Evolutionary conservation across 92 coral and sea anemone species (phyloP).

Genomic region (Heliopora coerulea): DNA sequence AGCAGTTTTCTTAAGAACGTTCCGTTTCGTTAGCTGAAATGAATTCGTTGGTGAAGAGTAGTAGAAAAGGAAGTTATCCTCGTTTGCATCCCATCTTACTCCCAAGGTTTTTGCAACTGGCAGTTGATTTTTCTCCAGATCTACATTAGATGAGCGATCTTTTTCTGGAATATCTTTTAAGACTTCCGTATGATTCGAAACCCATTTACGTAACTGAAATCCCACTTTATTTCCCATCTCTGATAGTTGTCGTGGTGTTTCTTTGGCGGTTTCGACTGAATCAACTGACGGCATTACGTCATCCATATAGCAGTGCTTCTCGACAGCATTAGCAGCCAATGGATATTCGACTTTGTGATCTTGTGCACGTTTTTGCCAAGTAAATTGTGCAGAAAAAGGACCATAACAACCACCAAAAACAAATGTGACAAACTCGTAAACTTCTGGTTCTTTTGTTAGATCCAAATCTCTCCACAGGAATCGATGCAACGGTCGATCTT

Average conservation of each 20-base stretch:
- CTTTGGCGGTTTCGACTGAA: neutral
- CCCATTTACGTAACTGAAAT: conserved; percentile 36
- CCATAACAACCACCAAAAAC: conserved; percentile 69
- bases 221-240: conserved; percentile 9
- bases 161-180: conserved; percentile 26
- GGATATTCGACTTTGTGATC: conserved; percentile 47
- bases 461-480: conserved; percentile 54
- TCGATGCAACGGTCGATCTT: conserved; percentile 50
- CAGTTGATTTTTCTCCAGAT: conserved; percentile 30
- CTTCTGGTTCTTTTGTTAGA: conserved; percentile 46
- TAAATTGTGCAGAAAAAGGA: conserved; percentile 52
- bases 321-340: conserved; percentile 49
- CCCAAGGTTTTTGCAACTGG: conserved; percentile 12
- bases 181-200: conserved; percentile 41
- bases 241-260: conserved; percentile 24
- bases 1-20: conserved; percentile 28
- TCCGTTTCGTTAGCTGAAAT: neutral
- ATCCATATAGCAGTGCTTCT: conserved; percentile 39
- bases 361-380: conserved; percentile 50
- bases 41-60: neutral
- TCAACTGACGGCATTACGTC: conserved; percentile 48
- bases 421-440: conserved; percentile 51
- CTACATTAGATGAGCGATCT: conserved; percentile 29
- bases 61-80: neutral
- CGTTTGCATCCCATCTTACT: neutral